Evolutionary conservation across 2,888 invertebrate species (phyloP).

Genomic region (Horisme vitalbata): DNA sequence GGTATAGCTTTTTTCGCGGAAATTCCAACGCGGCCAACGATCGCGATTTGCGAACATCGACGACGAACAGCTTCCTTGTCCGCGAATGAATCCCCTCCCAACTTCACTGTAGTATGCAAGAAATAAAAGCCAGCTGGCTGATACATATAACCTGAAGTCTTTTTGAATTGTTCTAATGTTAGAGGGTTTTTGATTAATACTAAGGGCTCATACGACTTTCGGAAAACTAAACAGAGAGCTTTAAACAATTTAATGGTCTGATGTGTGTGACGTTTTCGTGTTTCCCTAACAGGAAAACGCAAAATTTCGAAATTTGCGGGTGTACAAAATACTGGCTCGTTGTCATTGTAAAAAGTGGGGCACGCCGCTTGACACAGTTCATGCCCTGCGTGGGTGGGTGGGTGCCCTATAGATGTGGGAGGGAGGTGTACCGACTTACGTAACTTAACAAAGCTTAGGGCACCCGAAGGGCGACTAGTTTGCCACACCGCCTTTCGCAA

Average conservation of each 20-base stretch:
- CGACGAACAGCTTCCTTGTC: constrained; percentile 15
- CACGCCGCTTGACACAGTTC: constrained; percentile 73
- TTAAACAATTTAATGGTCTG: too few relatives aligned
- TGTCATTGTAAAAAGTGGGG: constrained; percentile 65
- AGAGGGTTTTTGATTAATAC: too few relatives aligned
- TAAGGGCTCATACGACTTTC: too few relatives aligned
- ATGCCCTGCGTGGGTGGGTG: constrained; percentile 68
- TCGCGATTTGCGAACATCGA: constrained; percentile 47
- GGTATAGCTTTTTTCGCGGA: constrained; percentile 76
- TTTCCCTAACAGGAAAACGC: constrained; percentile 14
- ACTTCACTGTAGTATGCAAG: constrained; percentile 13
- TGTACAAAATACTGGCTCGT: constrained; percentile 45
- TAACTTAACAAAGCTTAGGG: constrained; percentile 72
- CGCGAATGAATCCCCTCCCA: constrained; percentile 14
- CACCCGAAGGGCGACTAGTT: constrained; percentile 74
- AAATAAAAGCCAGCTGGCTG: too few relatives aligned
- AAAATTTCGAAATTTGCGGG: constrained; percentile 40
- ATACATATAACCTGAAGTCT: too few relatives aligned
- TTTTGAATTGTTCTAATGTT: too few relatives aligned
- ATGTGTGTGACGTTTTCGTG: too few relatives aligned
- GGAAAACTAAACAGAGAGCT: too few relatives aligned
- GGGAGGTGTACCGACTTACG: constrained; percentile 60
- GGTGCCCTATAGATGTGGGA: constrained; percentile 64
- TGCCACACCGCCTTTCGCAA: constrained; percentile 68
- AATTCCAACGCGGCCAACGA: constrained; percentile 70